A percentile compares a stretch with the other conserved stretches of the same genome.
phyloP scores from a whole-genome alignment of 2,888 invertebrate species.

The Molanna angustata region DNA sequence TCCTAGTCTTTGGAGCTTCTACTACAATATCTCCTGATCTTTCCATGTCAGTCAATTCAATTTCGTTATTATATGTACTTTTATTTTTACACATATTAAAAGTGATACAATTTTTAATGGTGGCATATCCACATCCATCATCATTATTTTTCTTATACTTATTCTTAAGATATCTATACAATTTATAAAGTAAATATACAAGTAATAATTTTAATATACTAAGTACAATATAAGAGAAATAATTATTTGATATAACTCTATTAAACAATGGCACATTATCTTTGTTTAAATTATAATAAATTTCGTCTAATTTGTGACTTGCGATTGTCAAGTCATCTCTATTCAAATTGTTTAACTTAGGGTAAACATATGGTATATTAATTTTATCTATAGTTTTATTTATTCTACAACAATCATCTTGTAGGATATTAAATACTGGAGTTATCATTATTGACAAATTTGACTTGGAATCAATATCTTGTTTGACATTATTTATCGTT shows the following conservation, averaged over 20 bases:
- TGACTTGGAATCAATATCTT: background rate
- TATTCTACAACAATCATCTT: no score
- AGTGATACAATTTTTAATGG: background rate
- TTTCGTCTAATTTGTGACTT: slow-evolving; percentile 2
- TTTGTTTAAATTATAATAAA: slow-evolving; percentile 3
- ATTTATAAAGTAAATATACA: background rate
- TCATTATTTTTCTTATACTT: background rate
- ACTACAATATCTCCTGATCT: no score
- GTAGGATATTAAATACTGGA: background rate
- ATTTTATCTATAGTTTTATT: background rate
- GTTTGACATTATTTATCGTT: background rate
- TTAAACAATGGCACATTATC: background rate
- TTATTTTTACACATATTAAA: background rate
- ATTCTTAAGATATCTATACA: background rate
- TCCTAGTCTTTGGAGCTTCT: no score
- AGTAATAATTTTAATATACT: background rate
- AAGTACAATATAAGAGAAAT: slow-evolving; percentile 3
- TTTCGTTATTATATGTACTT: no score
- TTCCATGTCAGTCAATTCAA: no score
- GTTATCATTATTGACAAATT: slow-evolving; percentile 1
- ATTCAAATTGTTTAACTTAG: background rate
- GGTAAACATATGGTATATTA: background rate
- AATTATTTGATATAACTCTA: slow-evolving; percentile 1
- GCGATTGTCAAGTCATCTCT: background rate
- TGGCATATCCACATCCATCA: background rate